Evolutionary conservation across 2,113 vertebrate species (phyloP).

Genomic region (Corythornis cristatus): DNA sequence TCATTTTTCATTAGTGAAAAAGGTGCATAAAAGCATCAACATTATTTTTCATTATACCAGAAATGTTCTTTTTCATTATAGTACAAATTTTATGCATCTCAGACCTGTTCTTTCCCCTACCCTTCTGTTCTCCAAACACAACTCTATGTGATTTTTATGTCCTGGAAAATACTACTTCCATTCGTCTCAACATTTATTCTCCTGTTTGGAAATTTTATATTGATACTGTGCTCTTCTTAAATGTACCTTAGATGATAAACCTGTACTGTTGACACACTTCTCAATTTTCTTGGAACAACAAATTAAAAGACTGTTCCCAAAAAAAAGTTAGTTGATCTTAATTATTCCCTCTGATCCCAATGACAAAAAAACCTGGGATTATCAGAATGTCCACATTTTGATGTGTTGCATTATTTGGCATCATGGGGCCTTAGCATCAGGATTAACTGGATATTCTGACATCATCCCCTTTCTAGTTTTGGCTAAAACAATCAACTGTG

Average conservation of each 20-base stretch:
- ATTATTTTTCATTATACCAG: neutral
- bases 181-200: neutral
- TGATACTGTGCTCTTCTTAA: neutral
- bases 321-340: neutral
- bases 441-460: neutral
- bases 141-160: neutral
- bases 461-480: neutral
- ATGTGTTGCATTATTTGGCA: neutral
- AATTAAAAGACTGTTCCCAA: neutral
- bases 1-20: conserved; percentile 16
- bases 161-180: neutral
- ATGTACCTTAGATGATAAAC: neutral
- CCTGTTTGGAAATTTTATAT: neutral
- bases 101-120: conserved; percentile 1
- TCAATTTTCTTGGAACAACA: neutral
- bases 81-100: neutral
- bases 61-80: neutral
- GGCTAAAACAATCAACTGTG: neutral
- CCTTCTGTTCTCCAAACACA: neutral
- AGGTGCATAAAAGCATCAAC: conserved; percentile 12
- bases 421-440: neutral
- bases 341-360: neutral
- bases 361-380: neutral
- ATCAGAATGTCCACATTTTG: neutral
- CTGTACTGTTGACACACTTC: neutral